Conservation (phyloP, 2,797 vertebrate genomes). For the Squalus acanthias region DNA sequence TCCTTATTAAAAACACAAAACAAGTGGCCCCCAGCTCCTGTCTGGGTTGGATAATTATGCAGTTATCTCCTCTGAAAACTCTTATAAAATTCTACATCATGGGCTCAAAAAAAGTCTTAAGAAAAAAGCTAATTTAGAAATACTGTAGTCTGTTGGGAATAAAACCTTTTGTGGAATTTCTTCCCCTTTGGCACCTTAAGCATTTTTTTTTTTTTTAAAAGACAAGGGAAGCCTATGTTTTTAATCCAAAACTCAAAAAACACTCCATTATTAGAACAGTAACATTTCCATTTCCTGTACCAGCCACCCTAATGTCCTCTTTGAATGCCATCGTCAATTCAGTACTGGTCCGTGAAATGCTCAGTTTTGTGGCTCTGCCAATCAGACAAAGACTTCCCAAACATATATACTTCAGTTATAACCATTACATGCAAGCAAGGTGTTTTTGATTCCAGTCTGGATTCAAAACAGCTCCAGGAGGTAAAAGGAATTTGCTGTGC, state of each 20-base stretch:
- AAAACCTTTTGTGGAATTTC: neutral
- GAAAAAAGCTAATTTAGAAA: neutral
- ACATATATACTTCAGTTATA: neutral
- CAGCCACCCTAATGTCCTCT: neutral
- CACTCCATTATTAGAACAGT: neutral
- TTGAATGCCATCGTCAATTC: neutral
- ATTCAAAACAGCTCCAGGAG: neutral
- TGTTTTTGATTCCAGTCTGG: neutral
- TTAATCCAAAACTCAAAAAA: neutral
- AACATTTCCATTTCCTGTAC: neutral
- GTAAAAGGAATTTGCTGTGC: neutral
- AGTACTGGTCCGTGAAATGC: neutral
- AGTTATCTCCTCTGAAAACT: neutral
- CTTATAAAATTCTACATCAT: neutral
- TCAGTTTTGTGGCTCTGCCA: neutral
- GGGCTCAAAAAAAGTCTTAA: neutral
- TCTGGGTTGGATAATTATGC: neutral
- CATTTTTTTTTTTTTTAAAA: too few relatives aligned
- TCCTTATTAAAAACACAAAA: neutral
- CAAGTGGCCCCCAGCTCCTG: neutral
- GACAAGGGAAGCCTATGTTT: neutral
- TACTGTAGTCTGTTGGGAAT: neutral
- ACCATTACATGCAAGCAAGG: neutral
- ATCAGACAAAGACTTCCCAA: neutral
- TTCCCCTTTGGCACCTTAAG: neutral